Base-by-base conservation (phyloP, 2,113 vertebrate species). In the Deroptyus accipitrinus region DNA sequence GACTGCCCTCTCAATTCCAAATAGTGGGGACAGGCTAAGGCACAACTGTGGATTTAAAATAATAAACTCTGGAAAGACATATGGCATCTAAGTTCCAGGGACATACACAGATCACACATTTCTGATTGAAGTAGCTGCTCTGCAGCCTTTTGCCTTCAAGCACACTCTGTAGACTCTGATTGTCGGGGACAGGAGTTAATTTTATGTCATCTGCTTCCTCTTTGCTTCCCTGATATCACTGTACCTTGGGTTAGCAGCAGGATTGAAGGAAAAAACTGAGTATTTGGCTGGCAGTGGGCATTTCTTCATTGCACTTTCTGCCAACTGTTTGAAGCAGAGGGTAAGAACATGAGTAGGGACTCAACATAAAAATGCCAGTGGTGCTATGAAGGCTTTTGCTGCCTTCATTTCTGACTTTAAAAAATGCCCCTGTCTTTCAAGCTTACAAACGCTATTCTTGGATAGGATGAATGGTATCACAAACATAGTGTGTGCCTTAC, bases 121-220 rank as follows among this genome's bases (percentile, higher is more conserved):
- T 88, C 89, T 86, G 44, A 94, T 90, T 94, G 82, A 95, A 96
- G 79, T 51, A 95, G 79, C 85, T 90, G 10, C 44, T 78, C 51
- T 49, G 2, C 7, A 11, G 79, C 85, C 75, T 88, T 96, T 96
- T 96, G 81, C 78, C 73, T 96, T 84, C 37, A 25, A 82, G 63
- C 41, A 37, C 25, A 22, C 9, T 80, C 69, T 81, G n/a, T 33
- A 31, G 49, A 39, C 22, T 82, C 62, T 55, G 39, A 19, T 69
- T 78, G 81, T 81, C 79, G 77, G 84, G 6, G 51, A 18, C 54
- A 35, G 66, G 59, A 64, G 57, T 70, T 64, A 25, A 67, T 86
- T 97, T 95, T 84, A 31, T 67, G 49, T 86, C 41, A 31, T 27
- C 44, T 13, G 5, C 24, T 57, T 70, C 51, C 72, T 95, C 64